phyloP scores from a whole-genome alignment of 1,140 invertebrate genomes.

The Psix sp. region DNA sequence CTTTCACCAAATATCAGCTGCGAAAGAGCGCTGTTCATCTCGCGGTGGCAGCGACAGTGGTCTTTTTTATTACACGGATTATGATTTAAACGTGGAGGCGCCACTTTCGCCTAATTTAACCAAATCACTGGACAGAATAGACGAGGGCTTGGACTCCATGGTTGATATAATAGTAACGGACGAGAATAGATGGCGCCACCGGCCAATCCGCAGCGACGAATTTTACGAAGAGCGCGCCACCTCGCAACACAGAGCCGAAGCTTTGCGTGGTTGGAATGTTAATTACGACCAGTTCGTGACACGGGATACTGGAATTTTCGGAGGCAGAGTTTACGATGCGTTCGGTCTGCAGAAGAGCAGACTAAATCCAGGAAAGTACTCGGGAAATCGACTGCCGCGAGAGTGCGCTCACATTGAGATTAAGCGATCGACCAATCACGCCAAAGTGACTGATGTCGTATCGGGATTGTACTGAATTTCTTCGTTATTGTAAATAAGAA shows the following conservation, averaged over 20 bases:
- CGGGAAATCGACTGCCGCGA: conserved; percentile 64
- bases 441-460: conserved; percentile 74
- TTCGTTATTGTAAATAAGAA: not conserved
- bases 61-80: conserved; percentile 68
- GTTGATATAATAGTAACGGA: conserved; percentile 83
- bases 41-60: conserved; percentile 70
- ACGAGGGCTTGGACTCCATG: conserved; percentile 85
- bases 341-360: conserved; percentile 71
- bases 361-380: conserved; percentile 74
- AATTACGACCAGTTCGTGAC: conserved; percentile 20
- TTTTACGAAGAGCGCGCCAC: conserved; percentile 63
- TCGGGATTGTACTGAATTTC: conserved; percentile 69
- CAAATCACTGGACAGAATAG: conserved; percentile 87
- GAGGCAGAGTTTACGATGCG: conserved; percentile 68
- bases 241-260: conserved; percentile 11
- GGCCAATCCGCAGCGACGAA: conserved; percentile 66
- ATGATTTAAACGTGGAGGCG: conserved; percentile 61
- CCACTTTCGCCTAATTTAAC: conserved; percentile 75
- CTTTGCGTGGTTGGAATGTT: conserved; percentile 30
- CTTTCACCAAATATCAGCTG: conserved; percentile 69
- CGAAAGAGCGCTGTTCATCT: conserved; percentile 59
- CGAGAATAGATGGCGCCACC: conserved; percentile 62
- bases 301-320: conserved; percentile 66
- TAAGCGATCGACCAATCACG: conserved; percentile 61
- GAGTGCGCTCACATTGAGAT: conserved; percentile 54